Evolutionary conservation across 2,797 vertebrate genomes (phyloP).

Genomic region (Tympanoctomys barrerae): DNA sequence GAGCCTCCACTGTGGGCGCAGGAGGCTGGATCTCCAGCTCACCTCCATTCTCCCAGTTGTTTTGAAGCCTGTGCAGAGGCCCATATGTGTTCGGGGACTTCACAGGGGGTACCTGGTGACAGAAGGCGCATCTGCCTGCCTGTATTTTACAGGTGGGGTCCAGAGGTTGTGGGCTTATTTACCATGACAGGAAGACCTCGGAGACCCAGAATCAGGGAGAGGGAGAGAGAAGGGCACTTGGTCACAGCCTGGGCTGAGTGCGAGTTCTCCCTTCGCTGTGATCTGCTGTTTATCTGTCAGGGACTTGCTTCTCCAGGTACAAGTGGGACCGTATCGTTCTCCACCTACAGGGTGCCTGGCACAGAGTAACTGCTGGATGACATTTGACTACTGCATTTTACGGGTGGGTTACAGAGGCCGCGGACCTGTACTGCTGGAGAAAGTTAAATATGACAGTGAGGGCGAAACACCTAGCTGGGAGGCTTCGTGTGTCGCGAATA

Average conservation of each 20-base stretch:
- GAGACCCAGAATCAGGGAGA: neutral
- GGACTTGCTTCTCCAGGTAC: neutral
- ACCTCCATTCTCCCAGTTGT: neutral
- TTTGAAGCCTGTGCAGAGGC: neutral
- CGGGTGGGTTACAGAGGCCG: neutral
- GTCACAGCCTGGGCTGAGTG: neutral
- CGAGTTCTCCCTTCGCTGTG: neutral
- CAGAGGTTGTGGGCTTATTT: neutral
- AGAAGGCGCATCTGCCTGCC: neutral
- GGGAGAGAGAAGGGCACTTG: neutral
- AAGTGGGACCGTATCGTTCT: neutral
- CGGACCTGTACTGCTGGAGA: no score
- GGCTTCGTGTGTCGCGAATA: neutral
- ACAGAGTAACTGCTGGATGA: neutral
- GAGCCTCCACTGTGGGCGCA: neutral
- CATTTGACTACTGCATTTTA: neutral
- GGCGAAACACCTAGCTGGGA: neutral
- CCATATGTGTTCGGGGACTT: neutral
- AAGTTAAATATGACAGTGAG: no score
- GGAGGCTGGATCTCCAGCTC: neutral
- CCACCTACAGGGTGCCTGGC: neutral
- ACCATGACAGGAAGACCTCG: neutral
- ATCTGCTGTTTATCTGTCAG: neutral
- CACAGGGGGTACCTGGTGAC: neutral
- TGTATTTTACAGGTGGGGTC: neutral